Evolutionary conservation across 2,888 invertebrate genomes (phyloP).

Genomic region (Orthosia gracilis): DNA sequence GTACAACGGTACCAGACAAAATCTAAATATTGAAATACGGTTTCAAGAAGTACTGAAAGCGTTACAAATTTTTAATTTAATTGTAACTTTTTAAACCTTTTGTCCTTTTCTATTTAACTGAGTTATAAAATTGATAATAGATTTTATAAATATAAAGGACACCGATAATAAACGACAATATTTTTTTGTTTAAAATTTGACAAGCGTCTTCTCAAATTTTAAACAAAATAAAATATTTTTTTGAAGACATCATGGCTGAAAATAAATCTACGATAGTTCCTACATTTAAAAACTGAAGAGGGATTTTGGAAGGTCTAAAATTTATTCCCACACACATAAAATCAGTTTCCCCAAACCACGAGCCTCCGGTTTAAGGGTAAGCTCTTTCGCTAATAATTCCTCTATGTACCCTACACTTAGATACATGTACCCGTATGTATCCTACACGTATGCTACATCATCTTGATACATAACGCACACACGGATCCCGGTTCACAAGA

Average conservation of each 20-base stretch:
- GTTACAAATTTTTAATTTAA: constrained; percentile 18
- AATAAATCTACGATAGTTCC: background rate
- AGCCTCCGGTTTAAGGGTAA: constrained; percentile 26
- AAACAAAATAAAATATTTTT: background rate
- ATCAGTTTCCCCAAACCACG: constrained; percentile 39
- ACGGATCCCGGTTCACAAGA: constrained; percentile 60
- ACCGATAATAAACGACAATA: too few relatives aligned
- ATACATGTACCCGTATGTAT: constrained; percentile 30
- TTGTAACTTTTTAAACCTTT: constrained; percentile 32
- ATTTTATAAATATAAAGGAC: constrained; percentile 26
- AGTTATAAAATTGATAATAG: constrained; percentile 50
- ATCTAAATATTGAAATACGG: background rate
- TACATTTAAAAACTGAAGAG: constrained; percentile 19
- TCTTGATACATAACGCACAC: constrained; percentile 63
- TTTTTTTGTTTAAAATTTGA: too few relatives aligned
- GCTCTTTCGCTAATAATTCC: constrained; percentile 57
- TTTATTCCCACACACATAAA: constrained; percentile 20
- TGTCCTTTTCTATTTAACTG: constrained; percentile 45
- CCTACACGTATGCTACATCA: constrained; percentile 52
- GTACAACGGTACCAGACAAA: background rate
- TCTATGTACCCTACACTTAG: constrained; percentile 41
- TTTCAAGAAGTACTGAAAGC: constrained; percentile 7
- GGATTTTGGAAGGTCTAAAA: constrained; percentile 20
- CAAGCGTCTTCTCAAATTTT: background rate
- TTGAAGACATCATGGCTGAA: background rate